Base-by-base conservation (phyloP, 2,113 vertebrate species). In the Nyctibius bracteatus region DNA sequence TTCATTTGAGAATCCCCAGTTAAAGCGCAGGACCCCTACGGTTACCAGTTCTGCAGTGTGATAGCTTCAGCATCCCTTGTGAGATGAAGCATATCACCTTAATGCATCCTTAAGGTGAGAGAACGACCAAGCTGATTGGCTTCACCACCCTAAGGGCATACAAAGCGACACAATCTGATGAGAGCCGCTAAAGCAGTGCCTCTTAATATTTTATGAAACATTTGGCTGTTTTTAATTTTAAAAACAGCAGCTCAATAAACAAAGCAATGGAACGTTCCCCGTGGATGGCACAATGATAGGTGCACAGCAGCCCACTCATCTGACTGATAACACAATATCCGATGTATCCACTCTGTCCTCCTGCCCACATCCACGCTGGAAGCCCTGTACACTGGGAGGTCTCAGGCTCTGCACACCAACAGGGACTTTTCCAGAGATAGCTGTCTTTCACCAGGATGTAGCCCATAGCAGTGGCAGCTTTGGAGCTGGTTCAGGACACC, bases 151-250 rank as follows among this genome's bases (percentile, higher is more conserved):
- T 61, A 67, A 92, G 88, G 95, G 85, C 89, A 79, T 75, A 92
- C 62, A 70, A 73, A 94, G 86, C 80, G 81, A 72, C 93, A 78
- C 16, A 86, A 97, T 96, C 96, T 94, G 94, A 87, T 86, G 81
- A 94, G 96, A 90, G 77, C 68, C 44, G 6, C 63, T 54, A 91
- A 87, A 96, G 75, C 87, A 67, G 71, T 17, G 4, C n/a, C 39
- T 94, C 86, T 97, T 95, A 92, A 96, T 95, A 92, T 74, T 96
- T 92, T 73, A 94, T 96, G 87, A 86, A 94, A 86, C 85, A 86
- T 85, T 92, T 77, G 75, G 77, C 81, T 83, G 63, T 23, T 94
- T 93, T 96, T 96, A 94, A 88, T 97, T 95, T 92, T 84, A 81
- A 94, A 90, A 95, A 35, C 80, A 88, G 92, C 62, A 84, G 83